Base-by-base conservation (phyloP, 2,797 vertebrate genomes). In the Crocidura indochinensis region DNA sequence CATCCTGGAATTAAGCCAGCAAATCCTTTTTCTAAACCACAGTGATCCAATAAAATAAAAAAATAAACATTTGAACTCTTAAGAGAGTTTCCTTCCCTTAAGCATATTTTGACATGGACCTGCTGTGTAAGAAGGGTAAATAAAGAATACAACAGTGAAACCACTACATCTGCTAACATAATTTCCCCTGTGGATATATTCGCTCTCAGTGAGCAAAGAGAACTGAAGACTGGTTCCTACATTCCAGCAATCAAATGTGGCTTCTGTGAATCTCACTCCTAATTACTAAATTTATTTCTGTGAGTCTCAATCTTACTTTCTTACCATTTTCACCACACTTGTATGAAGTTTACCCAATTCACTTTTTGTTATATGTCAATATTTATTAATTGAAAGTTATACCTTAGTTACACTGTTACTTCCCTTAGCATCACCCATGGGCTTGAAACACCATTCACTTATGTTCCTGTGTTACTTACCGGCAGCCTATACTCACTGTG, bases 1-100 rank as follows among this genome's bases (percentile, higher is more conserved):
- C 31, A 80, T 47, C 87, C 60, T 9, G 5, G 71, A 26, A 71
- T 24, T 53, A 86, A 93, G 74, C 47, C 49, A 65, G 53, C 19
- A 87, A 76, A 26, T 8, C 22, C 49, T 49, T 75, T 44, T 24
- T 86, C 76, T 26, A 94, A 80, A 77, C 56, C 22, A 74, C 20
- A 62, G 47, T 22, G 15, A 49, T 26, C 31, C 77, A 77, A 82
- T 75, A 19, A 91, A 83, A 72, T 75, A 91, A 84, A 87, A 87
- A 31, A 2, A 19, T 38, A 88, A 92, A 76, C 31, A 74, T 17
- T 26, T 22, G 81, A 76, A 78, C 27, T 31, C 31, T 86, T 49
- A 38, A 68, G 65, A 76, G 49, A 26, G 38, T 79, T 89, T 84
- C 74, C 72, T 86, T 84, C 44, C 22, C 44, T 53, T 62, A 84